These are phyloP conservation scores for Parochlus steinenii DNA, from an alignment of 2,888 invertebrate species.

Conservation along the genomic window DNA sequence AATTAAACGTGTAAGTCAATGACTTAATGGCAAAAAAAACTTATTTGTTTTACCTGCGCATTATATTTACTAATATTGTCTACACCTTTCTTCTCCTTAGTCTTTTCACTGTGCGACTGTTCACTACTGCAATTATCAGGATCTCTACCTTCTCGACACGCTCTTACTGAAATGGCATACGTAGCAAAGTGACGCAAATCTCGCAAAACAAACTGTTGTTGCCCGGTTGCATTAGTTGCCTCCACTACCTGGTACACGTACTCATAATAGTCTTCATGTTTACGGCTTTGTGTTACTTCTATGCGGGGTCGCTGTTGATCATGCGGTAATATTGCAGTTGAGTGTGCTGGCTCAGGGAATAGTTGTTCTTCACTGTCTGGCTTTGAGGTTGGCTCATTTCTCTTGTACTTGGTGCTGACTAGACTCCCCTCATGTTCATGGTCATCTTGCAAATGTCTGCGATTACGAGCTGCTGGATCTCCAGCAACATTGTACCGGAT, in stretches of 20 bases:
- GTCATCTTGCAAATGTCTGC: too few relatives aligned
- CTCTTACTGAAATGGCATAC: slow-evolving; percentile 59
- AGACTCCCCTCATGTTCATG: too few relatives aligned
- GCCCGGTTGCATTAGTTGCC: slow-evolving; percentile 20
- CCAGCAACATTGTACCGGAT: too few relatives aligned
- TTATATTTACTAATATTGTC: slow-evolving; percentile 43
- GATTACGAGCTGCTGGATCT: too few relatives aligned
- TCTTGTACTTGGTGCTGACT: too few relatives aligned
- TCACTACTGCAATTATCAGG: slow-evolving; percentile 37
- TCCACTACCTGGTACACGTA: slow-evolving; percentile 19
- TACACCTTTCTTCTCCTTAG: slow-evolving; percentile 41
- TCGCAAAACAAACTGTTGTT: slow-evolving; percentile 35
- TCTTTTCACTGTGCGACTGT: slow-evolving; percentile 33
- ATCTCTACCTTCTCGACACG: slow-evolving; percentile 45
- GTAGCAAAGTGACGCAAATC: slow-evolving; percentile 59
- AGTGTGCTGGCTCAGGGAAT: too few relatives aligned
- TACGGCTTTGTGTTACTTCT: too few relatives aligned
- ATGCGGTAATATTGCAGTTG: too few relatives aligned
- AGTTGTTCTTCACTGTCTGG: too few relatives aligned
- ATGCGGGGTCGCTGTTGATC: too few relatives aligned
- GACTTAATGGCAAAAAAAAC: slow-evolving; percentile 17
- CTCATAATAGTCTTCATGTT: slow-evolving; percentile 16
- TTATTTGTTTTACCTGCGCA: slow-evolving; percentile 21
- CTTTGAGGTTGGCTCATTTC: too few relatives aligned
- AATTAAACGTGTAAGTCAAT: slow-evolving; percentile 35